phyloP scores from a whole-genome alignment of 2,888 invertebrate genomes.

The Leptopterna dolabrata region DNA sequence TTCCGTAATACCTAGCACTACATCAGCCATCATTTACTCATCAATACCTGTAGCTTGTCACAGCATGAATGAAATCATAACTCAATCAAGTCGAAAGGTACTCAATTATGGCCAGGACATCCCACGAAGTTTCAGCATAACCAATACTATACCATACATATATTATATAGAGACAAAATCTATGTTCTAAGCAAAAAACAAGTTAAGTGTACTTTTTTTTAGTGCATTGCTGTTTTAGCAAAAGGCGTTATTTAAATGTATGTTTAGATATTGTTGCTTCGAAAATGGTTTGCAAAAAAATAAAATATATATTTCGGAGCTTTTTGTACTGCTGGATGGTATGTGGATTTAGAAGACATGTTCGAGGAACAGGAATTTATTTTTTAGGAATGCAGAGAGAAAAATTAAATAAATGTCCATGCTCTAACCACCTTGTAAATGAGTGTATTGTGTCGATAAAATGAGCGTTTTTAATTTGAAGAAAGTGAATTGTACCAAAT shows the following conservation, averaged over 20 bases:
- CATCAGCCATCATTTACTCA: too few species aligned
- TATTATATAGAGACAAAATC: slow-evolving; percentile 15
- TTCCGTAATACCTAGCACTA: too few species aligned
- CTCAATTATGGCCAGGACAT: background rate
- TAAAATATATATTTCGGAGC: slow-evolving; percentile 4
- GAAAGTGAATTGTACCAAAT: background rate
- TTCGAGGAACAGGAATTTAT: slow-evolving; percentile 32
- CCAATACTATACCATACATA: background rate
- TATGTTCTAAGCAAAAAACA: slow-evolving; percentile 14
- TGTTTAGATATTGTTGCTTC: slow-evolving; percentile 39
- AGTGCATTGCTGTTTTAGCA: slow-evolving; percentile 27
- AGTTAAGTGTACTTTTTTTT: slow-evolving; percentile 45
- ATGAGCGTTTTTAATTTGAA: background rate
- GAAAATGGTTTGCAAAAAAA: slow-evolving; percentile 25
- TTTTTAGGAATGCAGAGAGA: slow-evolving; percentile 1
- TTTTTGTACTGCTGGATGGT: slow-evolving; percentile 9
- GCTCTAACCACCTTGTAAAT: background rate
- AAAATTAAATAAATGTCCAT: background rate
- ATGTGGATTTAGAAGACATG: background rate
- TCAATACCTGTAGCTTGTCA: too few species aligned
- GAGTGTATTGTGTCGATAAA: background rate
- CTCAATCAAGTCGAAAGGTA: too few species aligned
- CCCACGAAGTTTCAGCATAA: background rate
- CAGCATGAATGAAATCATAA: too few species aligned
- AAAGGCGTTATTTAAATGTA: slow-evolving; percentile 33